Evolutionary conservation across 2,888 invertebrate genomes (phyloP), one percentile per base, ranked within the genome.

Genomic region (Torymus texanus): DNA sequence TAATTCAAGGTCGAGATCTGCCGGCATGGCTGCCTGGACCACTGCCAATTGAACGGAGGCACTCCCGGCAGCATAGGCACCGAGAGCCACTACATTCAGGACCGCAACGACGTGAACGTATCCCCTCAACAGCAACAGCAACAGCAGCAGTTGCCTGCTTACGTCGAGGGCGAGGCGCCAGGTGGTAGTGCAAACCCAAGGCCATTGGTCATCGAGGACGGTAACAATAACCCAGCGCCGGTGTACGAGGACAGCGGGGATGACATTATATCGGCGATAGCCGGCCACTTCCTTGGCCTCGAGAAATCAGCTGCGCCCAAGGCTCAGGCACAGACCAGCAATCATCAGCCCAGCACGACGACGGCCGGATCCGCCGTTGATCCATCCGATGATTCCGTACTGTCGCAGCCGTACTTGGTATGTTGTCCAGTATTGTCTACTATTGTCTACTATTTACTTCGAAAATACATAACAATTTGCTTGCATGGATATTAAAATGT

Each of bases 21-120:
- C 88, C 92, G 97, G 13, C 97, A 97, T 87, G 97, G 97, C 0
- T 97, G 97, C 87, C 91, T 97, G 84, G 97, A 97, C 88, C 97
- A 97, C 88, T 97, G 97, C 87, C 96, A 97, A 88, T 89, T 94
- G 29, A 94, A 94, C 50, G 72, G 51, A 3, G 63, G 50, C 51
- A 21, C 21, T 21, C 1, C 21, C 21, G 21, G 21, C 21, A 21
- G 21, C 21, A 2, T 21, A 21, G 21, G 21, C 21, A 21, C 21
- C 21, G 94, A 94, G 29, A 89, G 89, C 13, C 91, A 91, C 83
- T 91, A 91, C 78, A 91, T 91, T 50, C 89, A 92, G 80, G 93
- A 93, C 78, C 91, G 92, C 50, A 92, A 93, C 83, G 93, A 93
- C 81, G 88, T 86, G 76, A 79, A 82, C 74, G 82, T 86, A 65